Percentiles rank a stretch among this genome's conserved stretches.
phyloP scores from a whole-genome alignment of 2,888 invertebrate species.

The Metellina segmentata region DNA sequence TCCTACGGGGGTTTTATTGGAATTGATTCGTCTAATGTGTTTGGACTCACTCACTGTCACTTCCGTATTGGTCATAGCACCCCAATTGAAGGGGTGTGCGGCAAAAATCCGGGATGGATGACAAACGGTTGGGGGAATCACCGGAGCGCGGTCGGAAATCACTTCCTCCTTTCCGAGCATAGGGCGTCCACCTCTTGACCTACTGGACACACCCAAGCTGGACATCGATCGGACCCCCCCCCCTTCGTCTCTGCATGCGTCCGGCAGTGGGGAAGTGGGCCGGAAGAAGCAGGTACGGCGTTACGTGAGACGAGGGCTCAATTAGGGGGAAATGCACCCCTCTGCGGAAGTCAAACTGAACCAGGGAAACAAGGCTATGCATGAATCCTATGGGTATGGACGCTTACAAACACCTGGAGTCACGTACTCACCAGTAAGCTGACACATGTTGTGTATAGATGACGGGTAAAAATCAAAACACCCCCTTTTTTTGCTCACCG shows the following conservation, averaged over 20 bases:
- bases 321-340: too few species aligned
- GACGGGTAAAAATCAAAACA: too few species aligned
- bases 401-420: too few species aligned
- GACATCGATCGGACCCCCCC: slow-evolving; percentile 45
- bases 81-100: not conserved
- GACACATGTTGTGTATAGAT: too few species aligned
- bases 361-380: too few species aligned
- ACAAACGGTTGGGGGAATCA: slow-evolving; percentile 47
- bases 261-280: slow-evolving; percentile 32
- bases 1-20: not conserved
- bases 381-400: too few species aligned
- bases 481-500: too few species aligned
- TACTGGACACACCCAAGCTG: slow-evolving; percentile 72
- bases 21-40: not conserved
- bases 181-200: slow-evolving; percentile 75
- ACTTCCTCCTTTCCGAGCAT: slow-evolving; percentile 59
- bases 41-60: not conserved
- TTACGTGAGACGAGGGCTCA: not conserved
- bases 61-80: slow-evolving; percentile 13
- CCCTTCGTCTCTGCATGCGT: not conserved
- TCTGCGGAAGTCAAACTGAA: too few species aligned
- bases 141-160: slow-evolving; percentile 58
- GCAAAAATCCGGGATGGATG: slow-evolving; percentile 34
- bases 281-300: slow-evolving; percentile 30
- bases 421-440: too few species aligned